These are phyloP conservation scores for Hermatobates lingyangjiaoensis DNA, from an alignment of 1,140 invertebrate genomes.

Conservation along the genomic window DNA sequence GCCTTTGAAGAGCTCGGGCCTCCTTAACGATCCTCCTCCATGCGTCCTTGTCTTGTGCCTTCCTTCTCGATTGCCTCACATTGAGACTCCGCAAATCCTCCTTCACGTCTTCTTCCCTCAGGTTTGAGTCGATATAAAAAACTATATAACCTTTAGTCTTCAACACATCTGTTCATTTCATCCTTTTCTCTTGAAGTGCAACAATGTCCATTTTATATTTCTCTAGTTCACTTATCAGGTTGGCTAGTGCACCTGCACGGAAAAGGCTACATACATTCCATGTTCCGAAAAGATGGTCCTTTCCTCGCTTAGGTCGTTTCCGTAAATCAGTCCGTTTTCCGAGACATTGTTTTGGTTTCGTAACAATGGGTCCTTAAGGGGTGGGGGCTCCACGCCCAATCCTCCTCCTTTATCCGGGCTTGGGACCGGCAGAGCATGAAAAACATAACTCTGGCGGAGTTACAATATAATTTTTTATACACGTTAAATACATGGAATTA, in stretches of 20 bases:
- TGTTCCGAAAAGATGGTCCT: conserved; percentile 8
- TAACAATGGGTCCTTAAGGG: conserved; percentile 5
- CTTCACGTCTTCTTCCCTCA: too few species aligned
- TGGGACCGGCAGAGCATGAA: background rate
- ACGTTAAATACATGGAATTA: too few species aligned
- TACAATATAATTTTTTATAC: too few species aligned
- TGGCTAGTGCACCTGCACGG: conserved; percentile 7
- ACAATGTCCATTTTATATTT: conserved; percentile 14
- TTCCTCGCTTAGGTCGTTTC: conserved; percentile 1
- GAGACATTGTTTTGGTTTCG: conserved; percentile 6
- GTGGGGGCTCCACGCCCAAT: conserved; percentile 11
- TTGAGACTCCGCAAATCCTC: too few species aligned
- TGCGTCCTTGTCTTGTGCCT: too few species aligned
- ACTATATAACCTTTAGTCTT: conserved; percentile 2
- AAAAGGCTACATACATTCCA: conserved; percentile 14
- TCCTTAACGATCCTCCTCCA: too few species aligned
- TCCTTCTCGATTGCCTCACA: too few species aligned
- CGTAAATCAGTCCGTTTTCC: conserved; percentile 4
- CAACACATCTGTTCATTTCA: conserved; percentile 4
- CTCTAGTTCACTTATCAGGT: conserved; percentile 10
- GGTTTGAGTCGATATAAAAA: too few species aligned
- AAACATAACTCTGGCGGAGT: background rate
- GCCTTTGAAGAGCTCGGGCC: too few species aligned
- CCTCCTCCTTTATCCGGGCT: conserved; percentile 3
- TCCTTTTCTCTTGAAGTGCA: conserved; percentile 13